Conservation (phyloP, 1,140 invertebrate species). For the Drosophila chauvacae region DNA sequence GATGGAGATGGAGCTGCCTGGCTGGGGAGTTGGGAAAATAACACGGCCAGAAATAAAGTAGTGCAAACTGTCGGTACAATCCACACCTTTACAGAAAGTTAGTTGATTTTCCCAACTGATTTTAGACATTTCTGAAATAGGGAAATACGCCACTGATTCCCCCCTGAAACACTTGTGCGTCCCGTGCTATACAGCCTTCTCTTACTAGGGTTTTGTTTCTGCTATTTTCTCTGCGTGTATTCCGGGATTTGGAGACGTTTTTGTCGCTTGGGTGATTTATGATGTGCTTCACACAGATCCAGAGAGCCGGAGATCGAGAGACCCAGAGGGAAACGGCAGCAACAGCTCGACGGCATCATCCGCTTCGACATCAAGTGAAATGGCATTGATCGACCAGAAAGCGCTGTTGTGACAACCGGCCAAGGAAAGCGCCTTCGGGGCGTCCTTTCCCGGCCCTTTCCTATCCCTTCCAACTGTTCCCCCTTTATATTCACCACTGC, state of each 20-base stretch:
- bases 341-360: conserved; percentile 19
- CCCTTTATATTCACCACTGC: conserved; percentile 5
- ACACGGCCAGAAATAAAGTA: conserved; percentile 10
- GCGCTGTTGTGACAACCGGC: conserved; percentile 68
- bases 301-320: conserved; percentile 5
- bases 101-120: not conserved
- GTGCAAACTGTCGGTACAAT: no score
- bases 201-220: no score
- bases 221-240: conserved; percentile 13
- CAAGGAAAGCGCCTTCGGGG: conserved; percentile 19
- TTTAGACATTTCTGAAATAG: not conserved
- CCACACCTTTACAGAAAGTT: not conserved
- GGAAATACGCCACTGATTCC: not conserved
- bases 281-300: conserved; percentile 71
- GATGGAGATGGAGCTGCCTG: conserved; percentile 20
- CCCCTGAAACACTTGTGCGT: not conserved
- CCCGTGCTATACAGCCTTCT: no score
- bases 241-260: conserved; percentile 22
- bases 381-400: conserved; percentile 76
- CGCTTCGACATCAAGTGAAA: conserved; percentile 72
- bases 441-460: not conserved
- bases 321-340: conserved; percentile 22
- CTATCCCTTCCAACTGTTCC: not conserved
- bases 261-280: conserved; percentile 68
- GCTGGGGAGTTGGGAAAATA: conserved; percentile 22